Evolutionary conservation across 2,888 invertebrate species (phyloP).

Genomic region (Myathropa florea): DNA sequence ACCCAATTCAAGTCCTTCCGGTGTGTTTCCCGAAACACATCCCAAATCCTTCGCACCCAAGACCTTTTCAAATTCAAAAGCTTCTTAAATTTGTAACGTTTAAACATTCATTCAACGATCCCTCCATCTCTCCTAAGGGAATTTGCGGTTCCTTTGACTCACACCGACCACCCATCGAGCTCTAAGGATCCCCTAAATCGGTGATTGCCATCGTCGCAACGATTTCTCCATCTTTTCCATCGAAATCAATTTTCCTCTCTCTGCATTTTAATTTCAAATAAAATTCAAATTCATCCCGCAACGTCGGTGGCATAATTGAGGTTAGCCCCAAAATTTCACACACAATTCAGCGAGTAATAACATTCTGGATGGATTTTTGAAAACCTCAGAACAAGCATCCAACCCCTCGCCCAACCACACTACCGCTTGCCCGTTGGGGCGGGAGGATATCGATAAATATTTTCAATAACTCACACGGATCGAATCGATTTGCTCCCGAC

Average conservation of each 20-base stretch:
- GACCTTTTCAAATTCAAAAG: too few relatives aligned
- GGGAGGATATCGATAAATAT: background rate
- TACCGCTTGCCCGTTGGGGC: too few relatives aligned
- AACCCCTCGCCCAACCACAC: background rate
- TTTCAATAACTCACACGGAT: background rate
- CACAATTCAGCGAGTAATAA: background rate
- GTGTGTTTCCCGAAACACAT: background rate
- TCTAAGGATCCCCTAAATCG: background rate
- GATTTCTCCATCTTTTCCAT: background rate
- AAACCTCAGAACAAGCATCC: background rate
- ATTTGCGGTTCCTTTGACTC: background rate
- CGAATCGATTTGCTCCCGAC: background rate
- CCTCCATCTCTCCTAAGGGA: background rate
- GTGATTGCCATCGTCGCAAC: background rate
- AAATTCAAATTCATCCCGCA: background rate
- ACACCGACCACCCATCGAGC: background rate
- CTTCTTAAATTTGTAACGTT: background rate
- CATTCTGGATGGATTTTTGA: too few relatives aligned
- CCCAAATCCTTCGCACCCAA: background rate
- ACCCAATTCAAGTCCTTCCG: too few relatives aligned
- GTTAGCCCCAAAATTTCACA: background rate
- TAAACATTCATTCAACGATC: background rate
- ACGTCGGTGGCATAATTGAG: background rate
- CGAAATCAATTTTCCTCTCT: background rate
- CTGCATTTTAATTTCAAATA: background rate